Base-by-base conservation (phyloP, 2,113 vertebrate species). In the Osmerus mordax region DNA sequence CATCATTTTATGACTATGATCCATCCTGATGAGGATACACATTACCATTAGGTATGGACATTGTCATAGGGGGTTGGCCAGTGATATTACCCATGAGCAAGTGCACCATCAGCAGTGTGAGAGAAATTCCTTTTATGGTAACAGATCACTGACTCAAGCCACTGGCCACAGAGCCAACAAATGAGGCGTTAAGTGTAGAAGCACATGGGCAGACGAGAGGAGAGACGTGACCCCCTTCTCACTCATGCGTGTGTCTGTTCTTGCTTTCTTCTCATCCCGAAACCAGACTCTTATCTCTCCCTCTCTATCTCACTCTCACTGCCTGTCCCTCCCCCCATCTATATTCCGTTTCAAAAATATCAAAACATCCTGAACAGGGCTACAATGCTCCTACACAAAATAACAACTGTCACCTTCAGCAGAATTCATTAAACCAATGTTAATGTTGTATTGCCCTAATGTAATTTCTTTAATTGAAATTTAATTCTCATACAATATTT, bases 391-490 rank as follows among this genome's bases (percentile, higher is more conserved):
- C 18, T 32, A 19, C 64, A 61, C 73, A 79, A 85, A 87, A 84
- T 80, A 85, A 88, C 78, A 92, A 93, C 93, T 88, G 87, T 93
- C 93, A 93, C 88, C 91, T 91, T 91, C 89, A 94, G 93, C 87
- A 86, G 82, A 91, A 94, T 90, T 93, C 90, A 94, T 94, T 92
- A 93, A 91, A 91, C 84, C 87, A 87, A 88, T 86, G 90, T 89
- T 91, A 79, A 86, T 59, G 91, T 88, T 86, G 82, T 85, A 78
- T 78, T 83, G 88, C 79, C 88, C 89, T 90, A 92, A 90, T 75
- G 84, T 87, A 90, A 93, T 92, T 91, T 91, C 88, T 94, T 90
- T 93, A 92, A 94, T 90, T 93, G 90, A 93, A 94, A 93, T 92
- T 91, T 92, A 93, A 93, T 94, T 92, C 91, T 86, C 81, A 81